Conservation (phyloP, 2,113 vertebrate genomes). For the Coregonus clupeaformis region DNA sequence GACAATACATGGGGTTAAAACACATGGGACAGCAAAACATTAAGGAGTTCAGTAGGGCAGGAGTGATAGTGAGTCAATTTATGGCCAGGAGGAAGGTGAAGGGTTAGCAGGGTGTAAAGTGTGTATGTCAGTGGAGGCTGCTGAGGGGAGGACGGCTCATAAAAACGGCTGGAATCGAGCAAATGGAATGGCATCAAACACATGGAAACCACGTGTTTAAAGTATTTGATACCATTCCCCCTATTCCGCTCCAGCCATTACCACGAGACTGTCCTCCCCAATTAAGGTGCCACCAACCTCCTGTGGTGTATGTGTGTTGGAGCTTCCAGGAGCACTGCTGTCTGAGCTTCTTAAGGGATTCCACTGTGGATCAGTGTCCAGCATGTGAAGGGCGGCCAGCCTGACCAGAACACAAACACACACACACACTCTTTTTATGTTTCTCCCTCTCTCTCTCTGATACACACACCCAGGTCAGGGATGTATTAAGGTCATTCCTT, state of each 20-base stretch:
- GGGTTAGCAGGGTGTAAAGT: not conserved
- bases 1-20: not conserved
- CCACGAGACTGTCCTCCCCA: too few relatives aligned
- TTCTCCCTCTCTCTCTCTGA: too few relatives aligned
- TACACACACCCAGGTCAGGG: conserved; percentile 7
- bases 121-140: not conserved
- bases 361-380: conserved; percentile 23
- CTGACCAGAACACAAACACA: not conserved
- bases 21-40: not conserved
- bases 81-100: not conserved
- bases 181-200: too few relatives aligned
- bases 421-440: not conserved
- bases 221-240: too few relatives aligned
- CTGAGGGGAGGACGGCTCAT: too few relatives aligned
- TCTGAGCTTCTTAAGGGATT: conserved; percentile 55
- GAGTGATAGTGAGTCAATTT: not conserved
- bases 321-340: not conserved
- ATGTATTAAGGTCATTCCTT: not conserved
- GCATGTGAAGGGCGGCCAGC: conserved; percentile 31
- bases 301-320: not conserved
- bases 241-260: too few relatives aligned
- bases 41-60: not conserved
- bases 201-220: too few relatives aligned
- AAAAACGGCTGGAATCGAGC: too few relatives aligned
- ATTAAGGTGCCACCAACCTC: too few relatives aligned